Base-by-base conservation (phyloP, 64 coral and sea anemone species). In the Orbicella faveolata region DNA sequence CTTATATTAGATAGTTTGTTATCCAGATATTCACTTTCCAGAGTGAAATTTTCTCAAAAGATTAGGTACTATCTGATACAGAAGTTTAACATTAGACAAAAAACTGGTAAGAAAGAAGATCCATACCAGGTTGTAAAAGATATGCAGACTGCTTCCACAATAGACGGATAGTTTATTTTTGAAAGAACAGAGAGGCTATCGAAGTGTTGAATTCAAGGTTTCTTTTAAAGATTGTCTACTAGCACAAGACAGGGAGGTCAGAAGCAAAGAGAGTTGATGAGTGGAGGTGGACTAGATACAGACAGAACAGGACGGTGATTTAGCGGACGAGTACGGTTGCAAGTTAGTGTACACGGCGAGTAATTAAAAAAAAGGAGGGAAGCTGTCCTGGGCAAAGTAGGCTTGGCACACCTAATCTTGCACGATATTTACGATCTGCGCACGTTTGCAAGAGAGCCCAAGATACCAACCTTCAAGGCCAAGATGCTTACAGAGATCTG, bases 371-470 rank as follows among this genome's bases (percentile, higher is more conserved):
- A 23, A 9, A 78, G 36, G 39, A 63, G 33, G 75, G 18, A 89
- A 26, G 36, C 75, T 52, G 34, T 81, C 6, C 12, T 36, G 79
- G 20, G 34, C 17, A 41, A 89, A 70, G 70, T 79, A 79, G 75
- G 76, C 12, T 36, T 89, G 36, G 51, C 36, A 1, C 87, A 89
- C 30, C 87, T 62, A 39, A 89, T 89, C 35, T 17, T 65, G 20
- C 70, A 51, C 64, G 87, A 89, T 79, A 39, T 89, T 44, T 89
- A 89, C 17, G 59, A 89, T 65, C 14, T 79, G 39, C 79, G 87
- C 75, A 79, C 55, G 23, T 66, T 89, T 11, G 26, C 75, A 79
- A 37, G 25, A 41, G 87, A 89, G 1, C 64, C n/a, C 6, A 89
- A 55, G 39, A 19, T 89, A 48, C 23, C 76, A 30, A 48, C 61